Conservation (phyloP, 2,797 vertebrate genomes). For the Sparus aurata region DNA sequence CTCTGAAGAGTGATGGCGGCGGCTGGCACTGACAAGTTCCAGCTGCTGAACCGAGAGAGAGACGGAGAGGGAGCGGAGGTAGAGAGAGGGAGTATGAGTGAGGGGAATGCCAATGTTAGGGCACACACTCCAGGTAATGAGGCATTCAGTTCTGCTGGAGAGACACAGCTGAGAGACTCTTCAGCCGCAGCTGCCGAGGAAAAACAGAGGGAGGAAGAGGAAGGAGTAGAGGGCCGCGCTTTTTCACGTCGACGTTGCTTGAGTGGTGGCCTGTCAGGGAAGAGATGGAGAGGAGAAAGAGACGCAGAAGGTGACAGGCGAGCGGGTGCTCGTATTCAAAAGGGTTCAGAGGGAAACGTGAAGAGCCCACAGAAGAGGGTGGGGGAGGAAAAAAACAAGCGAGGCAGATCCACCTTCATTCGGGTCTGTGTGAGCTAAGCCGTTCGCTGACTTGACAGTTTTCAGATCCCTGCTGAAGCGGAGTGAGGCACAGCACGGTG, state of each 20-base stretch:
- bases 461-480: constrained; percentile 15
- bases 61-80: constrained; percentile 7
- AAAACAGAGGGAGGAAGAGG: background rate
- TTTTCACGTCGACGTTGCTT: background rate
- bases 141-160: constrained; percentile 67
- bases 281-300: constrained; percentile 1
- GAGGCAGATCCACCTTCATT: background rate
- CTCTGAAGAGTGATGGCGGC: constrained; percentile 31
- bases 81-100: constrained; percentile 38
- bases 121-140: constrained; percentile 82
- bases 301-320: constrained; percentile 8
- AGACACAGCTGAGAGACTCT: constrained; percentile 65
- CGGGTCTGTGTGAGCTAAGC: background rate
- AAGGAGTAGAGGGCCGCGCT: background rate
- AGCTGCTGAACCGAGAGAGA: constrained; percentile 67
- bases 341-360: background rate
- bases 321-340: background rate
- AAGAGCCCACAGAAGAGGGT: background rate
- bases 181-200: constrained; percentile 57
- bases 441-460: constrained; percentile 26
- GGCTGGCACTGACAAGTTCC: constrained; percentile 55
- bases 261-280: constrained; percentile 36
- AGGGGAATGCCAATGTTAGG: constrained; percentile 74
- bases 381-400: background rate
- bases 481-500: constrained; percentile 1